phyloP scores from a whole-genome alignment of 2,113 vertebrate species.

The Gobio gobio region DNA sequence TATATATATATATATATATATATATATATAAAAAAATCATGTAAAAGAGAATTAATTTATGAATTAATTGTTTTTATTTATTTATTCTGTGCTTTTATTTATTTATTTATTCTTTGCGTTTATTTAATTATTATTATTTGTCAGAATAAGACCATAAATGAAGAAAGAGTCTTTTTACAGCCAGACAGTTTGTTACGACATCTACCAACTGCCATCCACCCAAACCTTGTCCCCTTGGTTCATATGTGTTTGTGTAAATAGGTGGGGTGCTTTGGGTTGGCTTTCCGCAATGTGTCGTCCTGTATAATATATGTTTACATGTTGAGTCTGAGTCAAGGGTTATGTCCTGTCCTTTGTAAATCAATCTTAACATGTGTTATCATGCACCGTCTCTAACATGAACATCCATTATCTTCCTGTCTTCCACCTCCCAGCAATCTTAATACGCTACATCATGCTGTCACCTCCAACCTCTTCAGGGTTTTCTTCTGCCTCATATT shows the following conservation, averaged over 20 bases:
- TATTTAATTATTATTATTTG: not conserved
- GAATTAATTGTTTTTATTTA: too few species aligned
- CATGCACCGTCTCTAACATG: not conserved
- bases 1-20: too few species aligned
- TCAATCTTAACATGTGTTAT: slow-evolving; percentile 24
- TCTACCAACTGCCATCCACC: not conserved
- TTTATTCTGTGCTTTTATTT: not conserved
- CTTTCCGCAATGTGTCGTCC: not conserved
- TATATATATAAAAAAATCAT: too few species aligned
- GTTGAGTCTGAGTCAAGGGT: slow-evolving; percentile 4
- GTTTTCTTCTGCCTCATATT: not conserved
- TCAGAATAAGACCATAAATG: not conserved
- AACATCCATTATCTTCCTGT: not conserved
- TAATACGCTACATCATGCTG: not conserved
- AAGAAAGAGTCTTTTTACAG: not conserved
- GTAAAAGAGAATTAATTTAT: too few species aligned
- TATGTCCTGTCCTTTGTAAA: slow-evolving; percentile 25
- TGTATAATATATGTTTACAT: not conserved
- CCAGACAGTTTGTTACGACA: not conserved
- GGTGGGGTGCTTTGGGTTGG: not conserved
- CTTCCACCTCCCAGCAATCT: slow-evolving; percentile 43
- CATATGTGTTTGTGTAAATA: not conserved
- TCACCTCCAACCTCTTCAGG: slow-evolving; percentile 26
- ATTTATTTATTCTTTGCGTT: not conserved
- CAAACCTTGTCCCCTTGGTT: not conserved